Percentiles rank a stretch among this genome's conserved stretches.
Evolutionary conservation across 2,113 vertebrate genomes (phyloP).

Genomic region (Phylloscopus whistleri): DNA sequence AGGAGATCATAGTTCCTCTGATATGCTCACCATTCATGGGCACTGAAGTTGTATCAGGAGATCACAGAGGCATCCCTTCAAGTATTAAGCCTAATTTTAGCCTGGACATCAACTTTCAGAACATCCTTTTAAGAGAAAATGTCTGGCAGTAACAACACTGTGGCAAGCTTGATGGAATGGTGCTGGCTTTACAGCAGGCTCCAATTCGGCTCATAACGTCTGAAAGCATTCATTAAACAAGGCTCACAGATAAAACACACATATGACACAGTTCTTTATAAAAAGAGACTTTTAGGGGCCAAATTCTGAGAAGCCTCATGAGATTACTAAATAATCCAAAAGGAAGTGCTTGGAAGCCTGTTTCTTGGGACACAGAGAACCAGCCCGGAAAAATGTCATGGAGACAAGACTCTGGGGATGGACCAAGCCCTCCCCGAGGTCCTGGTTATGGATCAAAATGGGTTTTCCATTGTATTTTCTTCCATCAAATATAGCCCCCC

Average conservation of each 20-base stretch:
- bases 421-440: background rate
- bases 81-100: background rate
- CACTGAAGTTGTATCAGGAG: background rate
- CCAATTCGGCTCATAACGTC: background rate
- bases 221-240: background rate
- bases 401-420: slow-evolving; percentile 6
- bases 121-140: slow-evolving; percentile 11
- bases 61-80: background rate
- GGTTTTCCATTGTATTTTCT: background rate
- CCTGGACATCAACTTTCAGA: background rate
- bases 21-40: background rate
- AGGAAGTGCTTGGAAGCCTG: background rate
- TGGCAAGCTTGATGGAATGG: background rate
- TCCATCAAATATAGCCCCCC: background rate
- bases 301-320: background rate
- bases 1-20: background rate
- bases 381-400: slow-evolving; percentile 12
- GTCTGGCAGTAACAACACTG: background rate
- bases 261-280: background rate
- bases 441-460: background rate
- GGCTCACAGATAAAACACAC: background rate
- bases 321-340: background rate
- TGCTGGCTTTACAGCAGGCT: background rate
- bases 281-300: background rate
- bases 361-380: background rate